Base-by-base conservation (phyloP, 2,797 vertebrate species). In the Pangasius mekongensis region DNA sequence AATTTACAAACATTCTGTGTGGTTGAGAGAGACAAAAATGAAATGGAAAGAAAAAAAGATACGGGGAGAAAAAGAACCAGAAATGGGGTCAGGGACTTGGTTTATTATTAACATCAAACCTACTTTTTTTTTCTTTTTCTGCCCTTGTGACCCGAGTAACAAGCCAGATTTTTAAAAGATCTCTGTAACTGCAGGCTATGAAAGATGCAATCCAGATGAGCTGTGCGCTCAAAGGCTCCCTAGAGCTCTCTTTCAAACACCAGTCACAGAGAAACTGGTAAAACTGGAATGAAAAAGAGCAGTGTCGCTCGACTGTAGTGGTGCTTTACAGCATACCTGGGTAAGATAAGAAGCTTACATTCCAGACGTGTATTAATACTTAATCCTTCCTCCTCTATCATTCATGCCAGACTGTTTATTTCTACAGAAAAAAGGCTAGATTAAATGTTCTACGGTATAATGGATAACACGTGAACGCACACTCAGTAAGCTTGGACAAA, bases 371-470 rank as follows among this genome's bases (percentile, higher is more conserved):
- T n/a, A 9, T 83, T 78, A 88, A 54, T 18, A 16, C 43, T 33
- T 71, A 86, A 52, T 66, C 43, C 52, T 62, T 47, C 13, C n/a
- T 33, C 39, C 64, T 80, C 62, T 78, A 84, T 88, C 64, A 52
- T 84, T 86, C 64, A 62, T 54, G 1, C 39, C 78, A 74, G 62
- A 87, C 47, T 71, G 80, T 84, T 88, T 87, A 78, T 82, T 84
- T 87, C 58, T 13, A 58, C 86, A 49, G 11, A 88, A 91, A 47
- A 85, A 92, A 81, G 84, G 33, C 47, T 56, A 84, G 77, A 90
- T 58, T 88, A 49, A 87, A 90, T 84, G 85, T 87, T 77, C 85
- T 81, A 89, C 58, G 5, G 43, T 69, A 77, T 86, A 85, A 91
- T 84, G 36, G 60, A 89, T 86, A 73, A 84, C 76, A 86, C 73